phyloP scores from a whole-genome alignment of 2,113 vertebrate genomes.

The Ardeotis arabs region DNA sequence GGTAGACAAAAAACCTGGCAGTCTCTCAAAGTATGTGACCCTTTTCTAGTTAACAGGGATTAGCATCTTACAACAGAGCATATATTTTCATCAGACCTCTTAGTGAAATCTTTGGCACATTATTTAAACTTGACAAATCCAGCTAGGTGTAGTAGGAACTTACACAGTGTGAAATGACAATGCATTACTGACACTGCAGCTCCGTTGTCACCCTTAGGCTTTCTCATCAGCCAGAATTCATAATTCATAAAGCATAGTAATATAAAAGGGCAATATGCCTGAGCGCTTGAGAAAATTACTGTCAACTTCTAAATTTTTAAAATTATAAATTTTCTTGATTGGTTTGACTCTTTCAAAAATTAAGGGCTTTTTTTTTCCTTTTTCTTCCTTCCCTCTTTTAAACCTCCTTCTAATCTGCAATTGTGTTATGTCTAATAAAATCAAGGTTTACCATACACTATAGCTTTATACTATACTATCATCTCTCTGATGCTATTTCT shows the following conservation, averaged over 20 bases:
- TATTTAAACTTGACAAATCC: constrained; percentile 43
- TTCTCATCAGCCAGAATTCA: constrained; percentile 69
- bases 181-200: neutral
- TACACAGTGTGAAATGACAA: constrained; percentile 64
- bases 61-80: constrained; percentile 3
- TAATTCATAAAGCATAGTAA: constrained; percentile 69
- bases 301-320: constrained; percentile 65
- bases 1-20: neutral
- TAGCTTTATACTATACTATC: neutral
- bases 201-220: constrained; percentile 60
- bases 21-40: neutral
- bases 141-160: constrained; percentile 14
- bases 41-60: neutral
- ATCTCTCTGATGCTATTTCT: neutral
- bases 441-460: neutral
- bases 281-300: constrained; percentile 69
- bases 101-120: constrained; percentile 13
- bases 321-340: constrained; percentile 69
- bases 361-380: neutral
- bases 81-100: neutral
- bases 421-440: neutral
- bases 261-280: constrained; percentile 60
- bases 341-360: neutral
- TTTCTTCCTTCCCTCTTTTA: neutral
- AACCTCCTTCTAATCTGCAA: neutral